Percentiles rank a stretch among this genome's conserved stretches.
These are phyloP conservation scores for Pandemis heparana DNA, from an alignment of 2,888 invertebrate species.

Conservation along the genomic window DNA sequence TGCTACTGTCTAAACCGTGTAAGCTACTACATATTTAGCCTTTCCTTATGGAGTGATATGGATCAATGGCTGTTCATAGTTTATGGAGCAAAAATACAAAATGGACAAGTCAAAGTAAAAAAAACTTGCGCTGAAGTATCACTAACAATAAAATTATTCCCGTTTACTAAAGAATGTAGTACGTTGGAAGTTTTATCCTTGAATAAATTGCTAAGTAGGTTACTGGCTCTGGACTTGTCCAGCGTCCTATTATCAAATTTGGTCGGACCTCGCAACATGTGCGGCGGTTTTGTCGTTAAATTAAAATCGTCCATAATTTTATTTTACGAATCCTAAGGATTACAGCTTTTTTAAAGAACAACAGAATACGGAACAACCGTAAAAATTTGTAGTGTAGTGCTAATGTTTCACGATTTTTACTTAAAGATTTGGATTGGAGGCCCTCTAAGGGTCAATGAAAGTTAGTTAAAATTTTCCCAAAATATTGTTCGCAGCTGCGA, in stretches of 20 bases:
- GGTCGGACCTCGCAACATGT: slow-evolving; percentile 22
- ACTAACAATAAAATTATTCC: neutral
- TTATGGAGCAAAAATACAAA: too few species aligned
- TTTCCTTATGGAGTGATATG: too few species aligned
- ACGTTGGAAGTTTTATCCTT: slow-evolving; percentile 36
- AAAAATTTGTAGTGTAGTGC: neutral
- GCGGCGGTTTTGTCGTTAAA: slow-evolving; percentile 7
- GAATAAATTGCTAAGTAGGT: slow-evolving; percentile 42
- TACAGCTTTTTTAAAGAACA: neutral
- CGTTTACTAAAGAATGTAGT: slow-evolving; percentile 15
- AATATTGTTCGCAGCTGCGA: too few species aligned
- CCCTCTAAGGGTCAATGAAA: too few species aligned
- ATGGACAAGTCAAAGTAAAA: too few species aligned
- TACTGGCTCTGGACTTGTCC: slow-evolving; percentile 29
- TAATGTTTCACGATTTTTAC: too few species aligned
- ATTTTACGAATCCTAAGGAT: neutral
- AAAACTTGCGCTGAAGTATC: neutral
- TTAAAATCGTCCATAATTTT: neutral
- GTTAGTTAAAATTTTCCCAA: too few species aligned
- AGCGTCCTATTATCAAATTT: slow-evolving; percentile 39
- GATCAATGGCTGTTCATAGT: too few species aligned
- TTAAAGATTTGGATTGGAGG: too few species aligned
- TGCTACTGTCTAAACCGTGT: too few species aligned
- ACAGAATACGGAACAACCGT: neutral
- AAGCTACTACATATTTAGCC: too few species aligned